Base-by-base conservation (phyloP, 2,113 vertebrate species). In the Nansenia antarctica region DNA sequence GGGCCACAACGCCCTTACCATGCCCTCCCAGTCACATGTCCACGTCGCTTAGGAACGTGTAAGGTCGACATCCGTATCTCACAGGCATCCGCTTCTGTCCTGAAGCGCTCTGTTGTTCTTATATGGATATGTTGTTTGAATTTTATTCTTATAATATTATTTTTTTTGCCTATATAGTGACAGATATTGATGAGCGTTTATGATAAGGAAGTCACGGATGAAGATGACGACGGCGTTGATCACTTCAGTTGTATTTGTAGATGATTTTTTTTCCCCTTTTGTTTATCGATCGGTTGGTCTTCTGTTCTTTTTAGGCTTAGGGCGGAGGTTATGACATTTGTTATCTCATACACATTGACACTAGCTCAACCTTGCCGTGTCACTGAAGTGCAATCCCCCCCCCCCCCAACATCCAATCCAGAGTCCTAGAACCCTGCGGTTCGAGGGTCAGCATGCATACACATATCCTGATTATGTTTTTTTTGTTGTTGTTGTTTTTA, bases 401-500 rank as follows among this genome's bases (percentile, higher is more conserved):
- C 20, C 27, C 26, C 30, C 27, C 15, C 35, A 24, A 26, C 62
- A 64, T 64, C 42, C 62, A 49, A 64, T 30, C 26, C 35, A 30
- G 66, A 45, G 65, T 54, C 65, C 37, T 55, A 58, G 53, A 39
- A 45, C 30, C n/a, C 26, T 32, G 22, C 9, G 58, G 6, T 37
- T 63, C 37, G 15, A 26, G 22, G 18, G 58, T 34, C 20, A 57
- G 31, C 4, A 73, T 63, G 35, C 45, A 26, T 20, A 29, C 27
- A 62, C 67, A 65, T 59, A 77, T 68, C 70, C 75, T 47, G 52
- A 80, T 67, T 62, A 58, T 74, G 54, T 26, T 9, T 53, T 54
- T 70, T 63, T n/a, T 42, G 53, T 54, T 47, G 30, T n/a, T n/a
- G n/a, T 39, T 47, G 30, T 52, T 47, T 22, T 29, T 67, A 39